Evolutionary conservation across 1,140 invertebrate genomes (phyloP).

Genomic region (Aleiodes sp.): DNA sequence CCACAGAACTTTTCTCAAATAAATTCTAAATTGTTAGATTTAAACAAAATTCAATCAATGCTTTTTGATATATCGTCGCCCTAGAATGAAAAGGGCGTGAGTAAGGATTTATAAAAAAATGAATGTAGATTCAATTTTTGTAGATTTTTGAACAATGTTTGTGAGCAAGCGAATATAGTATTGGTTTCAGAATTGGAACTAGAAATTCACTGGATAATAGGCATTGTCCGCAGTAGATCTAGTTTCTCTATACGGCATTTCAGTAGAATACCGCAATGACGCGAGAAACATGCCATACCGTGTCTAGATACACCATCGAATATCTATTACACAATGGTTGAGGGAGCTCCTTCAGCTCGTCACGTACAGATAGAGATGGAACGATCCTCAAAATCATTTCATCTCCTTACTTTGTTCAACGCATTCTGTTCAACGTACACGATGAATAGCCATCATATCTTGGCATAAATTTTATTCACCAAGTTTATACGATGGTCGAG

Average conservation of each 20-base stretch:
- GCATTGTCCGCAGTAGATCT: slow-evolving; percentile 17
- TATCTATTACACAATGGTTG: slow-evolving; percentile 22
- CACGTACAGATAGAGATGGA: neutral
- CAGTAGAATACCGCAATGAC: slow-evolving; percentile 23
- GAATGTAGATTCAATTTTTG: too few relatives aligned
- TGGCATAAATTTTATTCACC: neutral
- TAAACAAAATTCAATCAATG: too few relatives aligned
- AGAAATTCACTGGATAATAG: slow-evolving; percentile 8
- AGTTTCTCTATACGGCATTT: slow-evolving; percentile 15
- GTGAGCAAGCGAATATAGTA: neutral
- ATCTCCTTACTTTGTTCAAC: neutral
- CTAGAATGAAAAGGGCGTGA: too few relatives aligned
- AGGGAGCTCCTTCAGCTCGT: neutral
- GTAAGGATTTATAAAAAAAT: too few relatives aligned
- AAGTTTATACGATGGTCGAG: neutral
- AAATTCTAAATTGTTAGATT: too few relatives aligned
- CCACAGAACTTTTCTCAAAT: too few relatives aligned
- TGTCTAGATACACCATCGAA: slow-evolving; percentile 15
- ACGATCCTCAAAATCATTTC: neutral
- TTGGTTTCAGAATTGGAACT: neutral
- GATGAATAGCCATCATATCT: slow-evolving; percentile 3
- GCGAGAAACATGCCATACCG: slow-evolving; percentile 14
- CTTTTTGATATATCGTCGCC: too few relatives aligned
- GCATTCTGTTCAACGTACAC: neutral
- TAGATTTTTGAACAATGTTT: too few relatives aligned